Base-by-base conservation (phyloP, 2,113 vertebrate genomes). In the Acinonyx jubatus region DNA sequence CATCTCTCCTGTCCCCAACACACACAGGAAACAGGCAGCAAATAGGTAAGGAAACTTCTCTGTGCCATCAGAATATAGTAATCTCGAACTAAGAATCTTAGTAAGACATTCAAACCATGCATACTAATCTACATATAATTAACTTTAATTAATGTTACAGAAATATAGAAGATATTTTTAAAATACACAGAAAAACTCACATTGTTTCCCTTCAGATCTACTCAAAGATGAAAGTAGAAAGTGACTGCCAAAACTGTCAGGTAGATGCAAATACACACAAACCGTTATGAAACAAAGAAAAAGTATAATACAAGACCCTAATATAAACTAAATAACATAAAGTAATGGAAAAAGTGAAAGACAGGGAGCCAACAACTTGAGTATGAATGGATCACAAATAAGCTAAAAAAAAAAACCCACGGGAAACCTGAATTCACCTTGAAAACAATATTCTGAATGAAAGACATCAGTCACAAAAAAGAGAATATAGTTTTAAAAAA, bases 101-200 rank as follows among this genome's bases (percentile, higher is more conserved):
- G 36, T 25, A 55, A 91, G 21, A 14, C 41, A 78, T 89, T 88
- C 36, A 89, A 89, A 89, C 7, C 21, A 45, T 5, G 65, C 27
- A 84, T 1, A 1, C 11, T 96, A 50, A 65, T 76, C 38, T 66
- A 41, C 29, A 83, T 89, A 31, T 16, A 93, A 41, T 57, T 84
- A 88, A 65, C 36, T 41, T 12, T 68, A 89, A 55, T 86, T 96
- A 71, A 36, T 81, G 27, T 89, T 91, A 78, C 41, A 55, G 57
- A 81, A 95, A 93, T 80, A 84, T 89, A 91, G 82, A 96, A 36
- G 33, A 2, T 50, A 68, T n/a, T 88, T 91, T 38, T 45, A 79
- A 97, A 80, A 23, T 48, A 66, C 4, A 93, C 14, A 89, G 74
- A 71, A 68, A 57, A 87, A 79, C 5, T 83, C 27, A 45, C 1